Evolutionary conservation across 1,140 invertebrate species (phyloP).

Genomic region (Drosophila funebris): DNA sequence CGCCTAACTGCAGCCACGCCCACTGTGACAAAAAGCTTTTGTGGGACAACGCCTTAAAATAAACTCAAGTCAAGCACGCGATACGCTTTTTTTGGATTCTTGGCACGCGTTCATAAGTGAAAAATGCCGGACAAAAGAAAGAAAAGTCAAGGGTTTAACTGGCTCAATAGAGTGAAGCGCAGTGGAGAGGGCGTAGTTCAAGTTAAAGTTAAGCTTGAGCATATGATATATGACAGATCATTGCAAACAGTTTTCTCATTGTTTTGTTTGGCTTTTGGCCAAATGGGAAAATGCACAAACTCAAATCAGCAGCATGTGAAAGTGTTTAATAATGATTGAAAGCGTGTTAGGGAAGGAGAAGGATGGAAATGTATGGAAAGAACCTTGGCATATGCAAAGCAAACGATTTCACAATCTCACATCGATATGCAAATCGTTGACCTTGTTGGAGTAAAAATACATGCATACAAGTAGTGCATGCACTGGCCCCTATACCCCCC

Average conservation of each 20-base stretch:
- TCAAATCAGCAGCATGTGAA: constrained; percentile 11
- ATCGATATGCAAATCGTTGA: constrained; percentile 22
- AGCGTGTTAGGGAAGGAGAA: too few species aligned
- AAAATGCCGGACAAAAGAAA: constrained; percentile 10
- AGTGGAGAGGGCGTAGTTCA: background rate
- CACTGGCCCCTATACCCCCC: background rate
- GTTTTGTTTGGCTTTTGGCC: constrained; percentile 37
- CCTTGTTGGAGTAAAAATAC: background rate
- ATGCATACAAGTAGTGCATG: too few species aligned
- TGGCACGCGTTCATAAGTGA: constrained; percentile 4
- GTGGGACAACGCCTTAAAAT: constrained; percentile 22
- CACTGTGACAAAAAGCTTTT: background rate
- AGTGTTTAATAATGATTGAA: constrained; percentile 23
- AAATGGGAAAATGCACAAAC: constrained; percentile 1
- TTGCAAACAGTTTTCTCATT: constrained; percentile 19
- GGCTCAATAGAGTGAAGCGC: background rate
- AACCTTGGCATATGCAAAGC: constrained; percentile 21
- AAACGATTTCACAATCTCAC: background rate
- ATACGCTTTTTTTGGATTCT: constrained; percentile 26
- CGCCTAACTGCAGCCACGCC: constrained; percentile 16
- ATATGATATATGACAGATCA: constrained; percentile 41
- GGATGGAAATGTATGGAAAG: background rate
- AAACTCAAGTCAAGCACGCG: constrained; percentile 51
- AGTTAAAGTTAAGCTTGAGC: background rate
- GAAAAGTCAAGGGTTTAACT: constrained; percentile 34